Evolutionary conservation across 2,888 invertebrate species (phyloP).

Genomic region (Pseudoips prasinana): DNA sequence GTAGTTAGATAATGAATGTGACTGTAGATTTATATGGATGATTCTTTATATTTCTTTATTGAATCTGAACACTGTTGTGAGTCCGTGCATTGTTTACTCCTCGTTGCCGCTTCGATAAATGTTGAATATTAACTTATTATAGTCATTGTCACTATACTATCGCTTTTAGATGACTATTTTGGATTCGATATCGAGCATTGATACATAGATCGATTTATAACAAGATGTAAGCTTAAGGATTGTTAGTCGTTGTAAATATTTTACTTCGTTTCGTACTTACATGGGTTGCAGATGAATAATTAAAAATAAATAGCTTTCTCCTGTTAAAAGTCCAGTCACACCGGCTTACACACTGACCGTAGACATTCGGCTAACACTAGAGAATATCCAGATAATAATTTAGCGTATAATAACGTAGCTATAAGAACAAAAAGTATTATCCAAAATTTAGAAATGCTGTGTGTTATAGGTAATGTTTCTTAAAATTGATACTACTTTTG

Average conservation of each 20-base stretch:
- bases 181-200: conserved; percentile 46
- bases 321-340: conserved; percentile 46
- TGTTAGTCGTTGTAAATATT: conserved; percentile 69
- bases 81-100: conserved; percentile 57
- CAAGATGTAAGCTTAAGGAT: conserved; percentile 63
- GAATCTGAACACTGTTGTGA: conserved; percentile 45
- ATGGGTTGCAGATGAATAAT: conserved; percentile 46
- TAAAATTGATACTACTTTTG: conserved; percentile 56
- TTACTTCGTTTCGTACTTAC: conserved; percentile 49
- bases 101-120: conserved; percentile 67
- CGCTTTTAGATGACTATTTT: conserved; percentile 70
- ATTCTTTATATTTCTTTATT: conserved; percentile 43
- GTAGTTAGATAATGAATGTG: conserved; percentile 70
- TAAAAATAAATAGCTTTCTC: conserved; percentile 50
- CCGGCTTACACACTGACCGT: conserved; percentile 60
- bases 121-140: conserved; percentile 53
- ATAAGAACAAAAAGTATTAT: conserved; percentile 79
- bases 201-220: conserved; percentile 49
- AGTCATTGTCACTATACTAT: conserved; percentile 61
- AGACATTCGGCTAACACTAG: conserved; percentile 65
- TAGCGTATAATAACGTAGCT: conserved; percentile 68
- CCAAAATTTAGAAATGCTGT: conserved; percentile 76
- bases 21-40: conserved; percentile 64
- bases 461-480: conserved; percentile 67
- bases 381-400: conserved; percentile 73